Base-by-base conservation (phyloP, 2,113 vertebrate genomes). In the Toxotes jaculatrix region DNA sequence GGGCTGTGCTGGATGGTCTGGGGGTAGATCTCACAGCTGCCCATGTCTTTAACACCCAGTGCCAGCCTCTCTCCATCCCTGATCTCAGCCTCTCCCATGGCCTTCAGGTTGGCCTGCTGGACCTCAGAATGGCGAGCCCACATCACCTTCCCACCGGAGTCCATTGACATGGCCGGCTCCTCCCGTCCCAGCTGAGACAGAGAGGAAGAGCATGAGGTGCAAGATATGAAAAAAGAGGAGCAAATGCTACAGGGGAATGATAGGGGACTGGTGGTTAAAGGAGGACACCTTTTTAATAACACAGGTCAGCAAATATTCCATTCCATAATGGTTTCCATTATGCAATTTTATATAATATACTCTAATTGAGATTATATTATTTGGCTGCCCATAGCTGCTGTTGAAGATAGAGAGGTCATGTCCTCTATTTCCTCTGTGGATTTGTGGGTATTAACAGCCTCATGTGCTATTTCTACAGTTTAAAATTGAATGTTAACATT, bases 81-180 rank as follows among this genome's bases (percentile, higher is more conserved):
- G 80, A 97, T 96, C 91, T 98, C 97, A 7, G 96, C 84, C 77
- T 98, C 97, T 2, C 96, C 97, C 97, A 98, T 97, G 38, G 97
- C 96, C 93, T 98, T 98, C 67, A 98, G 92, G 87, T 98, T 98
- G 56, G 97, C 97, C 93, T 98, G 97, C 7, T 98, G 97, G 23
- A 98, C 95, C 89, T 98, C 97, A 0, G 97, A 98, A 91, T 98
- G 97, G 23, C 95, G 96, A 57, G 97, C 97, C 97, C 97, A 98
- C 89, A 98, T 97, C 36, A 98, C 97, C 94, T 98, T 98, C 61
- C 97, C 97, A 74, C 96, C 98, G 88, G 97, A 93, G 90, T 98
- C 97, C 97, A 98, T 98, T 68, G 97, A 98, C 97, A 98, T 97
- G 74, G 97, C 97, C 40, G 97, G 97, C 77, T 98, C 97, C 89